Evolutionary conservation across 2,888 invertebrate genomes (phyloP), one percentile per base, ranked within the genome.

Genomic region (Phaedon cochleariae): DNA sequence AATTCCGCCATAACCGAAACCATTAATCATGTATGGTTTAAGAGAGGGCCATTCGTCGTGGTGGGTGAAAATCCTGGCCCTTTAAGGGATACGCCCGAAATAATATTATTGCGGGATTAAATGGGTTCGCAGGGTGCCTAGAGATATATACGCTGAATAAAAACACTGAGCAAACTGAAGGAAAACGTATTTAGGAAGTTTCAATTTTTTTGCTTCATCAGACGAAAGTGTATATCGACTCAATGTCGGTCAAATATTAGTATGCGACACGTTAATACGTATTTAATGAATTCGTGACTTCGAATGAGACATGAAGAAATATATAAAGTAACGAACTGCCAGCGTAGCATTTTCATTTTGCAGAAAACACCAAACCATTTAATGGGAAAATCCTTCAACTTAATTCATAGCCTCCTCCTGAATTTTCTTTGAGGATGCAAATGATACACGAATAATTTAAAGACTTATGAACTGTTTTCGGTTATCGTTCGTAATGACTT

Each of bases 21-120:
- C 41, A 41, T 41, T 12, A 41, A 41, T 41, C 41, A 41, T 41
- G n/a, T n/a, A 41, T 41, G 41, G 41, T 41, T 41, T 41, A 41
- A 41, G 41, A 41, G 41, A 41, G 41, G 41, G 41, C 15, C 41
- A 41, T 41, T 41, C 41, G 41, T 41, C 1, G 41, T 41, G 15
- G 3, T 4, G 41, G 41, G 41, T 41, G 15, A 15, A 41, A 41
- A 41, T 41, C 41, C 41, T 2, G 3, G 41, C 41, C 41, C 15
- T 15, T 3, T 2, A 15, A 41, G 15, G 41, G 7, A 26, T 26
- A 26, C 26, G 4, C 26, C 26, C 34, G 34, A 10, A 34, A 34
- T 10, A 34, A 34, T 34, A 34, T 10, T 34, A 34, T 7, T 34
- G 12, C 12, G 10, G 12, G 34, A 34, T 34, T 34, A 34, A 34